These are phyloP conservation scores for Morpho helenor DNA, from an alignment of 2,888 invertebrate species.

Conservation along the genomic window DNA sequence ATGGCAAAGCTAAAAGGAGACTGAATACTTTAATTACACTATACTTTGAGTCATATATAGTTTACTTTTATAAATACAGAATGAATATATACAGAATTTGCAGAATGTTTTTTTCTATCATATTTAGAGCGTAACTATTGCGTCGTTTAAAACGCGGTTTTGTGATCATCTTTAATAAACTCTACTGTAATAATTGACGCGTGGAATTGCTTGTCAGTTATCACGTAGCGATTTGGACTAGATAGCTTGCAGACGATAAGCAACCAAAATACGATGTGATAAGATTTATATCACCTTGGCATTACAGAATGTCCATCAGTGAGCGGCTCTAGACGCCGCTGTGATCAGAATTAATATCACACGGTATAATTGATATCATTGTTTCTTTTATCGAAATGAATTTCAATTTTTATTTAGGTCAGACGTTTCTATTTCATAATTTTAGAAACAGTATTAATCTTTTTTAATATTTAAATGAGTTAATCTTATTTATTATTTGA, in stretches of 20 bases:
- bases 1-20: too few species aligned
- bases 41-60: too few species aligned
- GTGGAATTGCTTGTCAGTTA: slow-evolving; percentile 25
- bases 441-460: too few species aligned
- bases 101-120: too few species aligned
- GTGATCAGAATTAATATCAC: slow-evolving; percentile 17
- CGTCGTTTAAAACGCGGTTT: not conserved
- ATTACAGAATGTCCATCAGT: slow-evolving; percentile 1
- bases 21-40: too few species aligned
- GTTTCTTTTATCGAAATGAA: not conserved
- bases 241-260: not conserved
- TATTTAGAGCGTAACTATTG: too few species aligned
- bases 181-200: slow-evolving; percentile 25
- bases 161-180: slow-evolving; percentile 13
- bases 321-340: slow-evolving; percentile 10
- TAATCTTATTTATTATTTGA: too few species aligned
- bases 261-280: not conserved
- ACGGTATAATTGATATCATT: not conserved
- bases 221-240: slow-evolving; percentile 13
- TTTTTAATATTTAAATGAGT: too few species aligned
- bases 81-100: too few species aligned
- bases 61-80: too few species aligned
- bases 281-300: slow-evolving; percentile 1
- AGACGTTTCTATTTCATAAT: too few species aligned
- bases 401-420: not conserved